Percentiles rank a stretch among this genome's conserved stretches.
Evolutionary conservation across 2,113 vertebrate species (phyloP).

Genomic region (Cheirogaleus medius): DNA sequence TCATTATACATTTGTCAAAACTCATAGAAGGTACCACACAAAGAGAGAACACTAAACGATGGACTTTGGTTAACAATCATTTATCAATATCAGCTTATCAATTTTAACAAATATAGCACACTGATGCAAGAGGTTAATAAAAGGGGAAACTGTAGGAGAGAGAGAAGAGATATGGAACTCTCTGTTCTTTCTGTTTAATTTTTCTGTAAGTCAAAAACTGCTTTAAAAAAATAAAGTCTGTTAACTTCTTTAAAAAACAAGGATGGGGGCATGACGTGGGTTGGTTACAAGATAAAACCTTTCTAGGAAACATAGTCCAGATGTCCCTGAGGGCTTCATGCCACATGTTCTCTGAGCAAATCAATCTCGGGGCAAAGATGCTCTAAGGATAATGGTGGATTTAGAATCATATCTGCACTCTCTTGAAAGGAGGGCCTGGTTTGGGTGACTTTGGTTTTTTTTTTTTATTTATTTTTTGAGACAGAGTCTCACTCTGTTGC

Average conservation of each 20-base stretch:
- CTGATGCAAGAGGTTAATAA: neutral
- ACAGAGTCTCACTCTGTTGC: no score
- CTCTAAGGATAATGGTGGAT: neutral
- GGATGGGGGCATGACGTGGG: neutral
- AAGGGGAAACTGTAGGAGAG: neutral
- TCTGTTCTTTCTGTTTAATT: neutral
- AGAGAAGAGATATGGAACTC: neutral
- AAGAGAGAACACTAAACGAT: neutral
- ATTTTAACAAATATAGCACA: neutral
- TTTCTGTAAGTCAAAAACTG: slow-evolving; percentile 19
- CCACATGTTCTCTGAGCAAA: neutral
- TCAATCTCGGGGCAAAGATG: neutral
- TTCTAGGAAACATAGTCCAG: neutral
- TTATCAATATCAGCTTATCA: neutral
- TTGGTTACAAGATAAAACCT: neutral
- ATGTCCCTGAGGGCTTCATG: neutral
- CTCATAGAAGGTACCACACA: neutral
- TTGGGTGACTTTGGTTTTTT: neutral
- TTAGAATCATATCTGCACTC: neutral
- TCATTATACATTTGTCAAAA: neutral
- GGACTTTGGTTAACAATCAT: neutral
- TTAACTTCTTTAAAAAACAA: neutral
- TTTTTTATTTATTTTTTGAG: no score
- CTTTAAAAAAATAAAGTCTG: slow-evolving; percentile 1
- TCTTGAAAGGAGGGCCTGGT: neutral